A percentile compares a stretch with the other conserved stretches of the same genome.
Evolutionary conservation across 2,888 invertebrate genomes (phyloP).

Genomic region (Alitta virens): DNA sequence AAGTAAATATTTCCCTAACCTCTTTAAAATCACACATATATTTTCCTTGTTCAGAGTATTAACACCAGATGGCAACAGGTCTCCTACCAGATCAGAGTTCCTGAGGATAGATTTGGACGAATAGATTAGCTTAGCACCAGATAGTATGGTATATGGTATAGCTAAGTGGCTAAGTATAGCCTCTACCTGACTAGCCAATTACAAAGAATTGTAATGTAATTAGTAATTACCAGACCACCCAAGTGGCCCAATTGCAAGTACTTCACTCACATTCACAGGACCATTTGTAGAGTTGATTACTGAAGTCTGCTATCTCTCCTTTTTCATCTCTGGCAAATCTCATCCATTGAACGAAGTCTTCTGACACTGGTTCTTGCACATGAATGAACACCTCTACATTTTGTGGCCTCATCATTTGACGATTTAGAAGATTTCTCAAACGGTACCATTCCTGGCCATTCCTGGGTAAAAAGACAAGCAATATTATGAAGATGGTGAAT

Average conservation of each 20-base stretch:
- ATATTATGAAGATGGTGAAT: too few relatives aligned
- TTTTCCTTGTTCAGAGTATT: too few relatives aligned
- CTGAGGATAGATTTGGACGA: too few relatives aligned
- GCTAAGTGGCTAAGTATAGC: too few relatives aligned
- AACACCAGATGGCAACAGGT: too few relatives aligned
- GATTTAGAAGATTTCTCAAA: background rate
- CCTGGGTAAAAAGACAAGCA: background rate
- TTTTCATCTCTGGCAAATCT: background rate
- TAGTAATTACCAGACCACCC: slow-evolving; percentile 16
- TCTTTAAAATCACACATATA: too few relatives aligned
- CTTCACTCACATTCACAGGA: slow-evolving; percentile 15
- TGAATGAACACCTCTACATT: slow-evolving; percentile 4
- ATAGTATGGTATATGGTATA: too few relatives aligned
- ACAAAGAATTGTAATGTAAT: too few relatives aligned
- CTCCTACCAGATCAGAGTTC: too few relatives aligned
- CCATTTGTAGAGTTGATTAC: slow-evolving; percentile 15
- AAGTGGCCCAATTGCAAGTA: slow-evolving; percentile 5
- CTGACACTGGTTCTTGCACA: slow-evolving; percentile 3
- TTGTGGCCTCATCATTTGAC: slow-evolving; percentile 4
- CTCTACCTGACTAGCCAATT: too few relatives aligned
- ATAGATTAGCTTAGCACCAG: too few relatives aligned
- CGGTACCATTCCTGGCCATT: slow-evolving; percentile 15
- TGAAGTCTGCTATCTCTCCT: slow-evolving; percentile 9
- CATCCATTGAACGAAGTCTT: slow-evolving; percentile 5
- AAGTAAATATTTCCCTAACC: too few relatives aligned